Evolutionary conservation across 2,797 vertebrate genomes (phyloP).

Genomic region (Pseudotriccus pelzelni): DNA sequence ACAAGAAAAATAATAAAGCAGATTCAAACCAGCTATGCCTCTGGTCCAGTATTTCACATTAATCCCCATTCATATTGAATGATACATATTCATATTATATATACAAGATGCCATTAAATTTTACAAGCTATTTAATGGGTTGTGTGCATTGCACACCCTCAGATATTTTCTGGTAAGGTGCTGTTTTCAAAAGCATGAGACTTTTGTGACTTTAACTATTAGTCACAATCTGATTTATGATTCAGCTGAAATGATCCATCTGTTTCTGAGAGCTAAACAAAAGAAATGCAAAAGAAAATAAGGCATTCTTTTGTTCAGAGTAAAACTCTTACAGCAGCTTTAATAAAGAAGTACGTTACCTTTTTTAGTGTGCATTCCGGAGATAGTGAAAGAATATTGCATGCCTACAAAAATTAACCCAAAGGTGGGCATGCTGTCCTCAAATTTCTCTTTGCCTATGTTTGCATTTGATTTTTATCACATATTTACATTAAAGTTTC

Average conservation of each 20-base stretch:
- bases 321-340: not conserved
- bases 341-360: not conserved
- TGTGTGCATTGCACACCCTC: not conserved
- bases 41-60: not conserved
- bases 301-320: not conserved
- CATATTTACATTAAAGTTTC: not conserved
- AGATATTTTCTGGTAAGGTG: not conserved
- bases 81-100: not conserved
- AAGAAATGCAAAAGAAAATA: not conserved
- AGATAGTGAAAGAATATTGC: not conserved
- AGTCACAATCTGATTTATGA: conserved; percentile 17
- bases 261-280: conserved; percentile 7
- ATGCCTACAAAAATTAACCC: not conserved
- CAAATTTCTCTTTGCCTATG: not conserved
- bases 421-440: not conserved
- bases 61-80: not conserved
- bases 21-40: not conserved
- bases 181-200: not conserved
- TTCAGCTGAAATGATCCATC: conserved; percentile 8
- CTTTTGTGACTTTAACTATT: not conserved
- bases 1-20: not conserved
- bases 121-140: not conserved
- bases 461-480: not conserved
- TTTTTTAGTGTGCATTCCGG: not conserved
- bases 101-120: not conserved